Conservation (phyloP, 2,113 vertebrate species). For the Microcebus tavaratra region DNA sequence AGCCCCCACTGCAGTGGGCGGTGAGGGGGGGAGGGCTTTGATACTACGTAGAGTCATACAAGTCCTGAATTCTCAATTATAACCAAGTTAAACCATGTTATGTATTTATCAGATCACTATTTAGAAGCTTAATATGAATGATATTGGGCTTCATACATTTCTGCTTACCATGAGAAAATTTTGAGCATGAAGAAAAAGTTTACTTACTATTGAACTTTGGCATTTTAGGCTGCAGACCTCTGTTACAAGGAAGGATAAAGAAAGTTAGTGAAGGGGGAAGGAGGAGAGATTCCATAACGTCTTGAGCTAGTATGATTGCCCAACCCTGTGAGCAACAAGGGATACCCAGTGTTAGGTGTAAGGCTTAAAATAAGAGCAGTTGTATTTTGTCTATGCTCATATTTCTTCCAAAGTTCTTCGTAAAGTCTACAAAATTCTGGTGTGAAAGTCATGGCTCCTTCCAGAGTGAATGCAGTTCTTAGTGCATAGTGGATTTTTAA, state of each 20-base stretch:
- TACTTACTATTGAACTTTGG: neutral
- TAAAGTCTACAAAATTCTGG: neutral
- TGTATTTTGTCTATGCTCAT: neutral
- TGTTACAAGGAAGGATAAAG: neutral
- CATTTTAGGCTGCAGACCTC: neutral
- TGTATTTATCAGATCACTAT: neutral
- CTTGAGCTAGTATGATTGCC: no score
- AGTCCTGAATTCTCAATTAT: neutral
- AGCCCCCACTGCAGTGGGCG: no score
- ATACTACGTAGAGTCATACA: neutral
- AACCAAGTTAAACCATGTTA: neutral
- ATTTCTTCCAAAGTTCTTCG: neutral
- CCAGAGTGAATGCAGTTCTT: neutral
- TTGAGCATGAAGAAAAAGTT: neutral
- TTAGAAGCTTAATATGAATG: neutral
- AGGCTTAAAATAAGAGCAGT: neutral
- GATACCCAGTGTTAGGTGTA: neutral
- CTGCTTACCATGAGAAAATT: neutral
- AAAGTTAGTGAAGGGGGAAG: neutral
- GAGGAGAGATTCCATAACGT: neutral
- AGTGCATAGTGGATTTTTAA: neutral
- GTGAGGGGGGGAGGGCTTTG: fast-evolving
- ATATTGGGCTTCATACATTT: neutral
- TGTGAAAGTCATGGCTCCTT: neutral
- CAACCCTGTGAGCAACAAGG: neutral